A percentile compares a stretch with the other conserved stretches of the same genome.
Evolutionary conservation across 2,113 vertebrate species (phyloP).

Genomic region (Oxyruncus cristatus): DNA sequence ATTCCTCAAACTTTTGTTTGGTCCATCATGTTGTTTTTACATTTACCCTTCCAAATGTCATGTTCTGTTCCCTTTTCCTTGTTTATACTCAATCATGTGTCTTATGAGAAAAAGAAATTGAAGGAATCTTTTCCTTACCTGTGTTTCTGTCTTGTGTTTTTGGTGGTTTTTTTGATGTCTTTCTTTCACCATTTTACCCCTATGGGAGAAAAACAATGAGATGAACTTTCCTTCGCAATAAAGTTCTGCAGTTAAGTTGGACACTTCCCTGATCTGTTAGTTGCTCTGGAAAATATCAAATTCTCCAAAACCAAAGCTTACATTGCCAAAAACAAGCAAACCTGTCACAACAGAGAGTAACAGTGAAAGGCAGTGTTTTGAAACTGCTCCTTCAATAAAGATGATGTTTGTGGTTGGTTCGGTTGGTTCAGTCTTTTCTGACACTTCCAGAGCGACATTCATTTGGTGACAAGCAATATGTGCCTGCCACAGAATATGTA

Average conservation of each 20-base stretch:
- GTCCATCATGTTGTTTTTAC: background rate
- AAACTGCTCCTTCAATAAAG: background rate
- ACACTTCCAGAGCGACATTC: background rate
- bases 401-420: background rate
- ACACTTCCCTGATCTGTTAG: background rate
- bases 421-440: background rate
- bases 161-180: accelerated
- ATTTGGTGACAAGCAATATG: background rate
- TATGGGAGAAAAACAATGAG: background rate
- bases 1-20: background rate
- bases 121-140: background rate
- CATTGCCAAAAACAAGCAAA: background rate
- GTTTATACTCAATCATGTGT: background rate
- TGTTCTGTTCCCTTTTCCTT: background rate
- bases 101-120: background rate
- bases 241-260: background rate
- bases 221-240: background rate
- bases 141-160: background rate
- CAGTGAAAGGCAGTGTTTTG: background rate
- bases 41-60: background rate
- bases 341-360: background rate
- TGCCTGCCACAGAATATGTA: background rate
- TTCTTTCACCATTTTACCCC: background rate
- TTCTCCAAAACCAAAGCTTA: background rate
- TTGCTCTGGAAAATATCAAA: background rate